phyloP scores from a whole-genome alignment of 2,888 invertebrate genomes.

The Pterostichus madidus region DNA sequence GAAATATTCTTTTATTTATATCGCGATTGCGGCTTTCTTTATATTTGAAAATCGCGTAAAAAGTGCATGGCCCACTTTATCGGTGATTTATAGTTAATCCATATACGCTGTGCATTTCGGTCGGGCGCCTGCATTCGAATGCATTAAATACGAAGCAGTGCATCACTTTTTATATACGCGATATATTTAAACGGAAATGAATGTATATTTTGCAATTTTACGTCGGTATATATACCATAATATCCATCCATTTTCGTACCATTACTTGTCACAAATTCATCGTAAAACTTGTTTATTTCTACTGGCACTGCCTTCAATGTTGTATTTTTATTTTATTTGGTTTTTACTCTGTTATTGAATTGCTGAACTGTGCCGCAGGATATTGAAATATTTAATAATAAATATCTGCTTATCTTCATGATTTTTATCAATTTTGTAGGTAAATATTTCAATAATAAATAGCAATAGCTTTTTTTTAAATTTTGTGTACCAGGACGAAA shows the following conservation, averaged over 20 bases:
- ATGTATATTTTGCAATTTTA: constrained; percentile 52
- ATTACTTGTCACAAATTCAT: constrained; percentile 36
- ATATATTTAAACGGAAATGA: constrained; percentile 57
- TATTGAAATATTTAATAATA: too few relatives aligned
- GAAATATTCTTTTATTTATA: constrained; percentile 37
- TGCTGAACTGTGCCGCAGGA: too few relatives aligned
- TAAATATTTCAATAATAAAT: too few relatives aligned
- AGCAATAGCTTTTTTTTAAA: too few relatives aligned
- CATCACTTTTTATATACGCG: constrained; percentile 43
- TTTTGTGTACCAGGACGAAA: too few relatives aligned
- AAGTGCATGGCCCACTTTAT: constrained; percentile 52
- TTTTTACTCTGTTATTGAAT: neutral
- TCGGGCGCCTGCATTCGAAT: constrained; percentile 9
- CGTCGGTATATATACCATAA: neutral
- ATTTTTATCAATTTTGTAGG: too few relatives aligned
- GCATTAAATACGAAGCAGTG: constrained; percentile 41
- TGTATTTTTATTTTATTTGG: constrained; percentile 3
- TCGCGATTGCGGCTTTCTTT: constrained; percentile 31
- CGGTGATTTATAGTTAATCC: constrained; percentile 53
- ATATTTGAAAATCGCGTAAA: constrained; percentile 29
- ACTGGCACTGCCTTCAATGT: neutral
- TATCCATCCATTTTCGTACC: constrained; percentile 29
- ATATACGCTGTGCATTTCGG: constrained; percentile 51
- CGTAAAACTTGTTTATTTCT: constrained; percentile 33
- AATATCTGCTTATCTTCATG: too few relatives aligned